These are phyloP conservation scores for Melanostigma gelatinosum DNA, from an alignment of 2,113 vertebrate species.

Conservation along the genomic window DNA sequence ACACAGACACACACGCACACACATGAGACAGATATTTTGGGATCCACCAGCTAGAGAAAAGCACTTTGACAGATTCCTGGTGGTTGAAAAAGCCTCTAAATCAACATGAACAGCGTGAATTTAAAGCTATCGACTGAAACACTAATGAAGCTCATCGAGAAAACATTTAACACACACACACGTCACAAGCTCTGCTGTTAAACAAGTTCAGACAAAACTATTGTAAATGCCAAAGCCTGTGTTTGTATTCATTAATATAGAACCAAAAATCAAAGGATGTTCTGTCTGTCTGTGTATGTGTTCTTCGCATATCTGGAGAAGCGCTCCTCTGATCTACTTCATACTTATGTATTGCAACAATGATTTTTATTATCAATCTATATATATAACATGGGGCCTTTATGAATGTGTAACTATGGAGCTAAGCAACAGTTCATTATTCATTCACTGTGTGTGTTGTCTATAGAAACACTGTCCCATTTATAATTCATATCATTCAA, in stretches of 20 bases:
- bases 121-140: constrained; percentile 14
- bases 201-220: not conserved
- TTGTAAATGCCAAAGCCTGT: not conserved
- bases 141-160: constrained; percentile 8
- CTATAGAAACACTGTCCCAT: constrained; percentile 45
- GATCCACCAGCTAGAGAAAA: not conserved
- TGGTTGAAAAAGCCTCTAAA: constrained; percentile 18
- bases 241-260: not conserved
- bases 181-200: not conserved
- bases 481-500: constrained; percentile 66
- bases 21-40: constrained; percentile 1
- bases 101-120: not conserved
- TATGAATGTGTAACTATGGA: constrained; percentile 32
- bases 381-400: not conserved
- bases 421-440: constrained; percentile 49
- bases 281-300: not conserved
- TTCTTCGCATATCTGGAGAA: not conserved
- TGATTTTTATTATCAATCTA: not conserved
- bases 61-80: constrained; percentile 16
- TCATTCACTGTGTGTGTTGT: constrained; percentile 47
- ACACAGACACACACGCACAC: constrained; percentile 1
- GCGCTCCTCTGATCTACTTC: not conserved
- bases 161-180: not conserved
- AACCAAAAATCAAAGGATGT: not conserved
- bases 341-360: not conserved